phyloP scores from a whole-genome alignment of 2,797 vertebrate species.

The Notolepis coatsorum region DNA sequence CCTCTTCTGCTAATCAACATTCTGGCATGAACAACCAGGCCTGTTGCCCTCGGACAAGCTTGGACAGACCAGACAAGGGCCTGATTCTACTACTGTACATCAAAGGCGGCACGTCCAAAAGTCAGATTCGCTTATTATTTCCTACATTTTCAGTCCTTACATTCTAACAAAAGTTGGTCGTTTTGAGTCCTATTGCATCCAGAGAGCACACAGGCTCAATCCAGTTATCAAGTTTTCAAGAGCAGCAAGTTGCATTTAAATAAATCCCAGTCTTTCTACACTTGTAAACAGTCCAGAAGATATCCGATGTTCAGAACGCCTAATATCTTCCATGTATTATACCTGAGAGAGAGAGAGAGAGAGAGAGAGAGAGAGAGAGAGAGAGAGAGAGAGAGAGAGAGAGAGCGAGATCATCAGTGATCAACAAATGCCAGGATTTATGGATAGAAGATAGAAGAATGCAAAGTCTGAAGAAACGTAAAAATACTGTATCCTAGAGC shows the following conservation, averaged over 20 bases:
- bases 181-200: constrained; percentile 83
- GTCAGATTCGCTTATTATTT: constrained; percentile 52
- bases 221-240: constrained; percentile 93
- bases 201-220: constrained; percentile 85
- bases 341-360: constrained; percentile 61
- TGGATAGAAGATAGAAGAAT: neutral
- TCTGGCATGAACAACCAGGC: constrained; percentile 38
- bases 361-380: neutral
- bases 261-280: constrained; percentile 89
- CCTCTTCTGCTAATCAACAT: constrained; percentile 51
- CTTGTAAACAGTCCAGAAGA: constrained; percentile 94
- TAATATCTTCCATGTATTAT: constrained; percentile 67
- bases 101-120: constrained; percentile 17
- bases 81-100: constrained; percentile 28
- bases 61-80: constrained; percentile 31
- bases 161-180: constrained; percentile 76
- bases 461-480: neutral
- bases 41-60: constrained; percentile 44
- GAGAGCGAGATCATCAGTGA: neutral
- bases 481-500: constrained; percentile 12
- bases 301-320: constrained; percentile 69
- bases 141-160: constrained; percentile 65
- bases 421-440: neutral
- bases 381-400: constrained; percentile 18
- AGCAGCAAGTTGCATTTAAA: constrained; percentile 94